Base-by-base conservation (phyloP, 2,797 vertebrate species). In the Telmatherina bonti region DNA sequence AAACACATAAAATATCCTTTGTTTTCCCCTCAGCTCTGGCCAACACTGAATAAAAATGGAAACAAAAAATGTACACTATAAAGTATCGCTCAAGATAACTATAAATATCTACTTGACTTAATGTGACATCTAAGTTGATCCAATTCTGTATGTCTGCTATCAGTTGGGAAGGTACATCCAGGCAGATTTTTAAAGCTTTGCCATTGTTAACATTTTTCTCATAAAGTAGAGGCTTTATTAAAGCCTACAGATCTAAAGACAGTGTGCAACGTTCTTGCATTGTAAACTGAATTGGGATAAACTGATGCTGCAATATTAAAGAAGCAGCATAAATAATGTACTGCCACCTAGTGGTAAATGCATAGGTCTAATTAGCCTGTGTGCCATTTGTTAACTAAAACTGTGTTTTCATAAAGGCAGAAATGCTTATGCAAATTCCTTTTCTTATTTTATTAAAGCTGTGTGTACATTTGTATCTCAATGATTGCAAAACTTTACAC, bases 1-100 rank as follows among this genome's bases (percentile, higher is more conserved):
- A 57, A 71, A 18, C 24, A 27, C 36, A 67, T 43, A 61, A 7
- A 67, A 33, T 33, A 43, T 49, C n/a, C 35, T 53, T 66, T 15
- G 16, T 57, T 43, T 51, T 38, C 24, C n/a, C 24, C 43, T 70
- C 26, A 18, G n/a, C n/a, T 31, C 27, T 22, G 64, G 6, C 11
- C 12, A 56, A 13, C 20, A 27, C 11, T 43, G 16, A 22, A 15
- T 22, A 20, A 53, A 53, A 24, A 26, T 2, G 7, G 2, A 24
- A 12, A 33, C 5, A 31, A 29, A 6, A 43, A 8, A 30, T 26
- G 31, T 0, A 31, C 3, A 43, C 18, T 43, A 16, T 6, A 43
- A 16, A 7, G 38, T 18, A 41, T 41, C 15, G 7, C 15, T 18
- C 35, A 36, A 12, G 35, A 43, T 26, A 15, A 20, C 47, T 24